Percentiles rank a stretch among this genome's conserved stretches.
phyloP scores from a whole-genome alignment of 2,888 invertebrate species.

The Lottia scabra region DNA sequence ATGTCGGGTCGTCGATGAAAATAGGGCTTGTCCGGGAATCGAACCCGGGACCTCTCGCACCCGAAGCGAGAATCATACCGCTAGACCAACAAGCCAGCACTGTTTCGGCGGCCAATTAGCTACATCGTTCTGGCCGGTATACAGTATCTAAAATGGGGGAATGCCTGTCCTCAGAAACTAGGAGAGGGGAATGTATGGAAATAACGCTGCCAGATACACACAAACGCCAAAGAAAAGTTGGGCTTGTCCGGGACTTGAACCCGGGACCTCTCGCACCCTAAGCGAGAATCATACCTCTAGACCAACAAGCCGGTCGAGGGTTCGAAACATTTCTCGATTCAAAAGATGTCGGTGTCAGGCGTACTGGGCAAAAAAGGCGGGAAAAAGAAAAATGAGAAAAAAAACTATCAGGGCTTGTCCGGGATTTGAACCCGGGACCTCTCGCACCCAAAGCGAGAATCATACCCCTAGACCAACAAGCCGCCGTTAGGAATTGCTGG shows the following conservation, averaged over 20 bases:
- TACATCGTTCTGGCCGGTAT: no score
- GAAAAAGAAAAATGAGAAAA: no score
- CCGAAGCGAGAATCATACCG: conserved; percentile 68
- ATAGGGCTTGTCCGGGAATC: conserved; percentile 58
- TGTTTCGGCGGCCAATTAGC: no score
- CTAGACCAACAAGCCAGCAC: conserved; percentile 59
- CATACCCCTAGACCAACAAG: conserved; percentile 20
- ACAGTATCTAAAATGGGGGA: no score
- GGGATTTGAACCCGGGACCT: conserved; percentile 20
- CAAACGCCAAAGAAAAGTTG: not conserved
- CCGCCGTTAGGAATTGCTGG: not conserved
- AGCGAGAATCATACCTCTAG: conserved; percentile 6
- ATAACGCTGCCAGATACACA: no score
- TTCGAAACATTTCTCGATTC: no score
- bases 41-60: conserved; percentile 69
- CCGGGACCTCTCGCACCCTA: conserved; percentile 7
- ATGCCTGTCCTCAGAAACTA: no score
- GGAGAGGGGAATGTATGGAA: no score
- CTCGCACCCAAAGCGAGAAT: conserved; percentile 20
- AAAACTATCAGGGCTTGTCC: conserved; percentile 10
- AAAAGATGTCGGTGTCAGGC: no score
- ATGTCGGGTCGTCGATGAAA: no score
- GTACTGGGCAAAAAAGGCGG: no score
- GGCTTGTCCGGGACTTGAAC: conserved; percentile 5
- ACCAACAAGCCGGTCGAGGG: not conserved